Percentiles rank a stretch among this genome's conserved stretches.
These are phyloP conservation scores for Bovichtus diacanthus DNA, from an alignment of 2,797 vertebrate genomes.

Conservation along the genomic window DNA sequence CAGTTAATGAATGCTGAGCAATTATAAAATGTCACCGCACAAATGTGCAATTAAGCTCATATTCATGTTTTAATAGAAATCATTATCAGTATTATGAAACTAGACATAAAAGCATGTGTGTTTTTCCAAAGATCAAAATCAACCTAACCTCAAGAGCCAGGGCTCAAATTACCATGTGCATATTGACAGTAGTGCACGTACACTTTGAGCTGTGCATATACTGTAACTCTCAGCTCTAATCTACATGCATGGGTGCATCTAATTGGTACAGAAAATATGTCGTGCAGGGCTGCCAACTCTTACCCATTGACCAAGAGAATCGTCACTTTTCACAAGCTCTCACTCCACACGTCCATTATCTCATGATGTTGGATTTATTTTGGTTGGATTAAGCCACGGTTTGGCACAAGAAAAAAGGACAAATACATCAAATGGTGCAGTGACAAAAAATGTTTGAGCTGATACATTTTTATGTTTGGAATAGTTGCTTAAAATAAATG, in stretches of 20 bases:
- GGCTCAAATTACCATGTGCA: not conserved
- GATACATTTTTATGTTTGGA: too few relatives aligned
- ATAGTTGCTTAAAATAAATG: too few relatives aligned
- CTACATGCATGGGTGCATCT: not conserved
- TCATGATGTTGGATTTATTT: too few relatives aligned
- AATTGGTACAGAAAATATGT: not conserved
- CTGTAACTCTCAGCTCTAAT: not conserved
- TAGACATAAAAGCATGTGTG: not conserved
- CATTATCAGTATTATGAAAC: not conserved
- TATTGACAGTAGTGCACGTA: not conserved
- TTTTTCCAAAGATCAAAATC: not conserved
- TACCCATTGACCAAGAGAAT: not conserved
- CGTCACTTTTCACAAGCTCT: too few relatives aligned
- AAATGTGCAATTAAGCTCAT: not conserved
- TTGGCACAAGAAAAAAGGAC: too few relatives aligned
- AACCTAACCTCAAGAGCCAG: not conserved
- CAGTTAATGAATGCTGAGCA: conserved; percentile 1
- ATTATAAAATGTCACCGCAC: not conserved
- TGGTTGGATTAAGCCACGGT: too few relatives aligned
- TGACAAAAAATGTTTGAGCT: too few relatives aligned
- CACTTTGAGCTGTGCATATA: not conserved
- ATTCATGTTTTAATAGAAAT: not conserved
- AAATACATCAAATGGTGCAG: too few relatives aligned
- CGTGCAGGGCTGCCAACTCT: not conserved
- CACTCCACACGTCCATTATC: too few relatives aligned